Base-by-base conservation (phyloP, 2,113 vertebrate species). In the Silurus asotus region DNA sequence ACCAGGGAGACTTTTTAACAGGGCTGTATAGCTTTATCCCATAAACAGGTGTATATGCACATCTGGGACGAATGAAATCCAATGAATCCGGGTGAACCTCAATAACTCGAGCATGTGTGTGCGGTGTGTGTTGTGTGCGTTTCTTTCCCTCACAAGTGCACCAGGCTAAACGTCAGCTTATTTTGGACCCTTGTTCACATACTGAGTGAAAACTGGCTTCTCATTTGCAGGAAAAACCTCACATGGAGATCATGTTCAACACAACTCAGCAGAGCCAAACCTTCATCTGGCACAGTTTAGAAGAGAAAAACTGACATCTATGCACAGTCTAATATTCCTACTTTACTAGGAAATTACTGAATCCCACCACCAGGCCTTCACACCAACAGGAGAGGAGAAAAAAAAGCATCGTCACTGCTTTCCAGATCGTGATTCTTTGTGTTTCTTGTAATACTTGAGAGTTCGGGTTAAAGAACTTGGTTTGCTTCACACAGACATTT, bases 121-220 rank as follows among this genome's bases (percentile, higher is more conserved):
- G 74, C 75, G 81, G 81, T 69, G 76, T 75, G 75, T 59, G 74
- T 79, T 83, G 19, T 82, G 45, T 23, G 2, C 77, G 14, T 65
- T 49, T 37, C 81, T 87, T 89, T 56, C 80, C 69, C 82, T 80
- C 76, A 37, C 8, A 58, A 79, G 51, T 76, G 10, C 9, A 55
- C 19, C 53, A 37, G 53, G 37, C 55, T 56, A 78, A 78, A 17
- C 3, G 37, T 28, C 6, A 85, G 76, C 81, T 62, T 77, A 58
- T 82, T 88, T 86, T 89, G 88, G 83, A 87, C 76, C 75, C 74
- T 84, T n/a, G 70, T 82, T 88, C 82, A 89, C 77, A 85, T 74
- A 86, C 49, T 89, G 87, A 85, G 81, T 45, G 72, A 72, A 64
- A 81, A 56, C 82, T 79, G 79, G 74, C 51, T 77, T 53, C 4